These are phyloP conservation scores for Hypolimnas misippus DNA, from an alignment of 2,888 invertebrate species.

Conservation along the genomic window DNA sequence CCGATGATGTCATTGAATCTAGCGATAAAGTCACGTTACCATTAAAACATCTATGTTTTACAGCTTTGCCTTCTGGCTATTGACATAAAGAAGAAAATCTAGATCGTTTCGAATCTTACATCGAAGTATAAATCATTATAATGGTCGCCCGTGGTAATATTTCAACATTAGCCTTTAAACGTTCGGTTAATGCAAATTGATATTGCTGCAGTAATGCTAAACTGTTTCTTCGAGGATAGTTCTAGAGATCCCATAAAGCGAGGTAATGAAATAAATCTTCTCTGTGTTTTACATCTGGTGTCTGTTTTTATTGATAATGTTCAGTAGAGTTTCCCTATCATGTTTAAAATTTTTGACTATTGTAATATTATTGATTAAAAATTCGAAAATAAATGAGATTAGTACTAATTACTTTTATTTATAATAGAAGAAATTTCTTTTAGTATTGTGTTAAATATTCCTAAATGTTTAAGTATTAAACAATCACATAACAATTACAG, in stretches of 20 bases:
- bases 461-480: background rate
- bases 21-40: constrained; percentile 19
- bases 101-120: background rate
- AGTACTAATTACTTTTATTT: too few species aligned
- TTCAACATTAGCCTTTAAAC: constrained; percentile 37
- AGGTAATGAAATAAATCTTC: constrained; percentile 3
- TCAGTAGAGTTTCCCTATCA: too few species aligned
- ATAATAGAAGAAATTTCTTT: too few species aligned
- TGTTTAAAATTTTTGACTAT: too few species aligned
- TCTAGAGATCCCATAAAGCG: constrained; percentile 6
- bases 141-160: constrained; percentile 31
- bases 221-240: constrained; percentile 17
- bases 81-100: constrained; percentile 21
- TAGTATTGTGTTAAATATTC: too few species aligned
- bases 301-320: too few species aligned
- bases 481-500: too few species aligned
- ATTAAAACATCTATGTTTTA: constrained; percentile 17
- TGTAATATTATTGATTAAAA: too few species aligned
- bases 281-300: background rate
- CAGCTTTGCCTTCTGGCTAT: constrained; percentile 18
- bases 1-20: constrained; percentile 30
- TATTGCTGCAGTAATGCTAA: constrained; percentile 22
- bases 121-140: constrained; percentile 23
- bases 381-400: too few species aligned
- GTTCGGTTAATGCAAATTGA: constrained; percentile 34